phyloP scores from a whole-genome alignment of 2,797 vertebrate species.

The Silurus lanzhouensis region DNA sequence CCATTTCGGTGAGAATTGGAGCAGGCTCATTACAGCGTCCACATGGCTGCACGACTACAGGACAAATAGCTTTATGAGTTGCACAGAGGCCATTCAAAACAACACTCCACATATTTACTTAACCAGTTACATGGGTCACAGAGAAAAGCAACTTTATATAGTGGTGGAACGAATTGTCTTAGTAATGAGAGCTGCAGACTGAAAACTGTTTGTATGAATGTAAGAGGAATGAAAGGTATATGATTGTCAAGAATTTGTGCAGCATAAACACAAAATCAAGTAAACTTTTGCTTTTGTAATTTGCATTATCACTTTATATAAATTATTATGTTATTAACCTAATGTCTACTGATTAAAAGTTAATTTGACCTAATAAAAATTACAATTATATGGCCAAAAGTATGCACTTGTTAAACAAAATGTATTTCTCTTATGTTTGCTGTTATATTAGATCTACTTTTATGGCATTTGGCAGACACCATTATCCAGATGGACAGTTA shows the following conservation, averaged over 20 bases:
- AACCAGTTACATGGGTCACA: constrained; percentile 36
- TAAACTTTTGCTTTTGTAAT: neutral
- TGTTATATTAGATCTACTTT: no score
- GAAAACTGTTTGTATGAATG: neutral
- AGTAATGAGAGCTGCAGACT: neutral
- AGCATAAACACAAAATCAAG: neutral
- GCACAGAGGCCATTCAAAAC: constrained; percentile 22
- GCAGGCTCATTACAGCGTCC: constrained; percentile 48
- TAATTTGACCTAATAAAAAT: no score
- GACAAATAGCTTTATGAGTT: constrained; percentile 27
- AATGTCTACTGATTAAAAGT: no score
- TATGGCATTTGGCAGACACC: no score
- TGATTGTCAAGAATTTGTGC: constrained; percentile 15
- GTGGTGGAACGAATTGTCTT: neutral
- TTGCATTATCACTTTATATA: neutral
- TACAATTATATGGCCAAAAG: no score
- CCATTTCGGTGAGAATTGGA: constrained; percentile 59
- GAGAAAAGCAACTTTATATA: neutral
- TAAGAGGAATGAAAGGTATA: neutral
- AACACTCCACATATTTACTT: constrained; percentile 30
- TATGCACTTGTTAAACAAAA: no score
- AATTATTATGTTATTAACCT: neutral
- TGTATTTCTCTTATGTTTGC: no score
- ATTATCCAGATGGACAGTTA: no score
- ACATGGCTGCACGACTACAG: constrained; percentile 32